Percentiles rank a stretch among this genome's conserved stretches.
These are phyloP conservation scores for Papilio polyxenes DNA, from an alignment of 1,140 invertebrate species.

Conservation along the genomic window DNA sequence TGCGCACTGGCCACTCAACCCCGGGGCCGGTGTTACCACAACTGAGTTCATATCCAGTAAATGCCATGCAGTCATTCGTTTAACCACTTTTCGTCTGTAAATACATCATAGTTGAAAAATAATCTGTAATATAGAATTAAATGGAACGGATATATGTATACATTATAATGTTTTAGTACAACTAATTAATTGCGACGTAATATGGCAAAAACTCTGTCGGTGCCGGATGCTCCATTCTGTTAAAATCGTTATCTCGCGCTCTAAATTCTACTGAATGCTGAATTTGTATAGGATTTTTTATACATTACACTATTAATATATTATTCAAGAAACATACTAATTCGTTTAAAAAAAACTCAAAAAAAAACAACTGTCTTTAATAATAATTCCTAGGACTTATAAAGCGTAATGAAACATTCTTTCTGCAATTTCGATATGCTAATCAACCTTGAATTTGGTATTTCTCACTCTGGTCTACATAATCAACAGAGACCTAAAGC, in stretches of 20 bases:
- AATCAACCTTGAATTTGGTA: slow-evolving; percentile 10
- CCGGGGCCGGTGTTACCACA: no score
- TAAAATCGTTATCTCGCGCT: slow-evolving; percentile 28
- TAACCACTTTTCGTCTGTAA: neutral
- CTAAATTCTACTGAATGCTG: slow-evolving; percentile 18
- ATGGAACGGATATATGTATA: slow-evolving; percentile 24
- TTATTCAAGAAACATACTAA: neutral
- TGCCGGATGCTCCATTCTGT: slow-evolving; percentile 33
- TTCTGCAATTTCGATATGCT: neutral
- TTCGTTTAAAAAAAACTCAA: neutral
- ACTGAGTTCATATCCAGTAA: neutral
- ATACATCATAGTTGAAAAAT: neutral
- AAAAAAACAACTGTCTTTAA: neutral
- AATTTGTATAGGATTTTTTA: neutral
- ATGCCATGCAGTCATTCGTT: neutral
- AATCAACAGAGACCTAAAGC: slow-evolving; percentile 8
- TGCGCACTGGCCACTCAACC: no score
- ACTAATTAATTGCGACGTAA: slow-evolving; percentile 14
- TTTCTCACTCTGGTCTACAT: neutral
- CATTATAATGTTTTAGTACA: slow-evolving; percentile 39
- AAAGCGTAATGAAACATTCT: neutral
- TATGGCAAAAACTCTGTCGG: neutral
- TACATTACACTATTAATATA: neutral
- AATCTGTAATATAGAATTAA: neutral
- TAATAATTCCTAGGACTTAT: neutral